phyloP scores from a whole-genome alignment of 2,113 vertebrate species.

The Cricetomys ansorgei region DNA sequence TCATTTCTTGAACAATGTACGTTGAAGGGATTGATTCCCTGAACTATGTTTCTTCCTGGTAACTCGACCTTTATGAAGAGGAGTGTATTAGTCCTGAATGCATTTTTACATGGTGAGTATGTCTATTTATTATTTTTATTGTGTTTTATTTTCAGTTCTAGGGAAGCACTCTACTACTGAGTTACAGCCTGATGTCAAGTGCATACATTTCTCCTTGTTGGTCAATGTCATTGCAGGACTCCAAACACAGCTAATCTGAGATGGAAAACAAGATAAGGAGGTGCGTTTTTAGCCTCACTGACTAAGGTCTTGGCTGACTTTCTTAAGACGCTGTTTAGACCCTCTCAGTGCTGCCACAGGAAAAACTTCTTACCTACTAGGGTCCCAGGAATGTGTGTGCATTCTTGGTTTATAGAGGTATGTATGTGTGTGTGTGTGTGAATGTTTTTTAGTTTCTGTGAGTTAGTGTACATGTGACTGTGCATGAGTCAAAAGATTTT shows the following conservation, averaged over 20 bases:
- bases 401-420: background rate
- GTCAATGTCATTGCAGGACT: too few relatives aligned
- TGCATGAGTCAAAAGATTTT: background rate
- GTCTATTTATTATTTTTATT: background rate
- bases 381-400: background rate
- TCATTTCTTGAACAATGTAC: background rate
- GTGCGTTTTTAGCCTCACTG: background rate
- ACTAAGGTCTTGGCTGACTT: too few relatives aligned
- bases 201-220: background rate
- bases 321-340: background rate
- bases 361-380: background rate
- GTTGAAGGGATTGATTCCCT: background rate
- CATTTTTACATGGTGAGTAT: background rate
- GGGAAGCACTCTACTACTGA: background rate
- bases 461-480: background rate
- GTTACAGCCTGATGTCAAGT: background rate
- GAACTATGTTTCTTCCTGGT: background rate
- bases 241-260: background rate
- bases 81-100: too few relatives aligned
- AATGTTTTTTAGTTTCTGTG: background rate
- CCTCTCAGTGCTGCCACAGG: background rate
- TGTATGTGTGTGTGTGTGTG: background rate
- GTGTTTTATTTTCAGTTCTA: background rate
- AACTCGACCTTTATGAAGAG: background rate
- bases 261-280: background rate